Evolutionary conservation across 2,797 vertebrate genomes (phyloP), one percentile per base, ranked within the genome.

Genomic region (Pelodytes ibericus): DNA sequence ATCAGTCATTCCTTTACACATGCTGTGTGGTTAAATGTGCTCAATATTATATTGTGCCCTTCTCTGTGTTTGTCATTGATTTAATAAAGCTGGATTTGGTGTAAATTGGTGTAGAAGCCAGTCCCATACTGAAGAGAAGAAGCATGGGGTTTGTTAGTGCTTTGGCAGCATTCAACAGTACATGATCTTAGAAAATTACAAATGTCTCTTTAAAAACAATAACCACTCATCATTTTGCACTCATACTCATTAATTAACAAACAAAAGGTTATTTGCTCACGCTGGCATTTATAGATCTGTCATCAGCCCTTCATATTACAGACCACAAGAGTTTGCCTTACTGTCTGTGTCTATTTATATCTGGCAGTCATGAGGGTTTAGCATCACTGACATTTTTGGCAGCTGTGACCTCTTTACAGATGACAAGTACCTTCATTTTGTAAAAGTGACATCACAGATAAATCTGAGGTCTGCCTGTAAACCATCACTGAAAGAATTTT

Each of bases 371-470:
- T 56, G 36, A 64, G 51, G 22, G 44, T 51, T 58, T 64, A 58
- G 65, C 74, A 65, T 77, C 15, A 49, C 67, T 65, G 49, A 60
- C 16, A 71, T 76, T 71, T 75, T 44, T 71, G 74, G 39, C 60
- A 47, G 59, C 74, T 47, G 26, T 30, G 60, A 63, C 49, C 67
- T 71, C 60, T 65, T 31, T 9, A 29, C 26, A 22, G 24, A 63
- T 30, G 30, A 76, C 65, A 62, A 62, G 65, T 26, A 62, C 65
- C 66, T 70, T 70, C 58, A 62, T 53, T 76, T 70, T 41, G 27
- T 39, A 70, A 75, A 26, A 18, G 47, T 69, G 66, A 76, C 25
- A 36, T 76, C 66, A 56, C 24, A 25, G 29, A 22, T 63, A 15
- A 69, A 20, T 61, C 26, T 47, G 39, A 20, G 36, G 9, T 11